Base-by-base conservation (phyloP, 2,797 vertebrate species). In the Atherinosoma microstoma region DNA sequence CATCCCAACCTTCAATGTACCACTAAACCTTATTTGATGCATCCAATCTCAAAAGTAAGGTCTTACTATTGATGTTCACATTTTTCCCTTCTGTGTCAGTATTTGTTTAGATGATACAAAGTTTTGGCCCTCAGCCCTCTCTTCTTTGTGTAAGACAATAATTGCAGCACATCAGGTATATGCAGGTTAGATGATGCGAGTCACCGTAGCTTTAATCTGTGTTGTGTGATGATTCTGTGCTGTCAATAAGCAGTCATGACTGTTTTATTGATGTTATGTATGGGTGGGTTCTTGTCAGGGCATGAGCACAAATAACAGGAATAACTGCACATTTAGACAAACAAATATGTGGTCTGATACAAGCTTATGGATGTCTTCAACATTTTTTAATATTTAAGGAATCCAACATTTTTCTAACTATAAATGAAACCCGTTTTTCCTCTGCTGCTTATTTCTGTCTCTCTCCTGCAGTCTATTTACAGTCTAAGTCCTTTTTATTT, bases 221-320 rank as follows among this genome's bases (percentile, higher is more conserved):
- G 22, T 40, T 9, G 58, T 34, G 10, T 30, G 64, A 53, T 68
- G 60, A 56, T 40, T 35, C 35, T n/a, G 42, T 45, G 58, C 36
- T 64, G 53, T 73, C 2, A 4, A 79, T 29, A 68, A 34, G 38
- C 45, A 57, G 67, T 35, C 7, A 0, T 54, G 30, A 51, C 66
- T 76, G 45, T 79, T 84, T 84, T 35, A 64, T 77, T 79, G 35
- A 30, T 2, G 22, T 67, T 72, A 58, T 35, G 30, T 57, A 57
- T 69, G 70, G 62, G 60, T 18, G 42, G 45, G 18, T 47, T 47
- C 45, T 47, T 47, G 45, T 47, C 45, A n/a, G 20, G 45, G 20
- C 6, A n/a, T 10, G 20, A 47, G 45, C 45, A n/a, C 6, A 9
- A n/a, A 47, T 47, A 1, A 47, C 38, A 58, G 58, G 75, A 54